Percentiles rank a stretch among this genome's conserved stretches.
Conservation (phyloP, 2,797 vertebrate genomes). For the Mus caroli region DNA sequence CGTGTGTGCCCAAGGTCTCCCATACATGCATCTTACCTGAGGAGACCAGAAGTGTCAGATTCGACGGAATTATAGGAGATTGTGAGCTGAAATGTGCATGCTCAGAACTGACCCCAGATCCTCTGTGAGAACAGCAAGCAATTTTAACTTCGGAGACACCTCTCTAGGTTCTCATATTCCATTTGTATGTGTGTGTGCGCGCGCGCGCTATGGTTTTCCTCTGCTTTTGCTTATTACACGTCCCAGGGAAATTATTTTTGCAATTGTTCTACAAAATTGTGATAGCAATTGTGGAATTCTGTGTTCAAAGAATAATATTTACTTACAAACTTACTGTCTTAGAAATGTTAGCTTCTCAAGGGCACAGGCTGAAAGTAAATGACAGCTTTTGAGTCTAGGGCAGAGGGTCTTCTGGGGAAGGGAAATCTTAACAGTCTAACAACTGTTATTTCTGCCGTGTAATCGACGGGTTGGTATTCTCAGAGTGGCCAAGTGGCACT, state of each 20-base stretch:
- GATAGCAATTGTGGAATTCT: not conserved
- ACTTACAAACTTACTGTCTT: not conserved
- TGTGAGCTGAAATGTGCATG: not conserved
- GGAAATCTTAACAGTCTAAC: not conserved
- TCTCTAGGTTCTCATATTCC: not conserved
- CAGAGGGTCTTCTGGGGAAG: not conserved
- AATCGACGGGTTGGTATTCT: not conserved
- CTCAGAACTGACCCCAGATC: not conserved
- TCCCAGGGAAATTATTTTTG: not conserved
- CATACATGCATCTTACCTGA: not conserved
- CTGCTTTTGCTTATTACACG: slow-evolving; percentile 15
- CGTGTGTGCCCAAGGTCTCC: not conserved
- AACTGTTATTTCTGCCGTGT: not conserved
- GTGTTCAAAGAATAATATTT: slow-evolving; percentile 37
- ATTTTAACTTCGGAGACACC: not conserved
- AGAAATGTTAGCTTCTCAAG: slow-evolving; percentile 38
- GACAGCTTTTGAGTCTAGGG: not conserved
- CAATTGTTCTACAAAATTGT: not conserved
- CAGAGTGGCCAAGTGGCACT: accelerated
- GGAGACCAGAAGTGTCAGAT: not conserved
- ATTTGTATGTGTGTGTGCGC: not conserved
- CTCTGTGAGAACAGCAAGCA: not conserved
- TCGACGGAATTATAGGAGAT: not conserved
- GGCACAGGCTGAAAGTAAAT: not conserved
- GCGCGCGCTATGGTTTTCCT: not conserved